phyloP scores from a whole-genome alignment of 1,140 invertebrate genomes.

The Wiebesia pumilae region DNA sequence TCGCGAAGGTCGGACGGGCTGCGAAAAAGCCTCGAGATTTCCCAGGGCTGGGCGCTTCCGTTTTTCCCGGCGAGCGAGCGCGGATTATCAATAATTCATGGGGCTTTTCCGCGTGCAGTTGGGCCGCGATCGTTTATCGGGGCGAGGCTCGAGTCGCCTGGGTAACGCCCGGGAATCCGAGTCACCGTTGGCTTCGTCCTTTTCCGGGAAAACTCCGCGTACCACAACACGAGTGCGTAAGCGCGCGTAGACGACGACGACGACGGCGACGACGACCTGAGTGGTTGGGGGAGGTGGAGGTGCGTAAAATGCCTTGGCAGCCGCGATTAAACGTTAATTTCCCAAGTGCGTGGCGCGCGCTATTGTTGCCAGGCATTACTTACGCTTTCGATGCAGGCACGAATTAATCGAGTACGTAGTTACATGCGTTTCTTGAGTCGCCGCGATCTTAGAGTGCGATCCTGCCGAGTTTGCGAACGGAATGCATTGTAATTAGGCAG shows the following conservation, averaged over 20 bases:
- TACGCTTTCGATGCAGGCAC: not conserved
- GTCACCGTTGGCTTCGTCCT: not conserved
- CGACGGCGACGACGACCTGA: too few relatives aligned
- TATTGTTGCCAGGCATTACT: conserved; percentile 16
- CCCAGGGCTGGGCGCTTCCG: conserved; percentile 20
- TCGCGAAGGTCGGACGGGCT: too few relatives aligned
- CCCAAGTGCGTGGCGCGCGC: not conserved
- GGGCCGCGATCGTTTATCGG: too few relatives aligned
- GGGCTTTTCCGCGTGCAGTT: too few relatives aligned
- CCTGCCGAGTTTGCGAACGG: not conserved
- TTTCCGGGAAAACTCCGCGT: too few relatives aligned
- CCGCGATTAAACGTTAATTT: not conserved
- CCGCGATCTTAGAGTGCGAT: not conserved
- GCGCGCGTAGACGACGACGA: too few relatives aligned
- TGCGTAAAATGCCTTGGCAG: too few relatives aligned
- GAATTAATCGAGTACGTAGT: not conserved
- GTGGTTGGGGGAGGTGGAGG: not conserved
- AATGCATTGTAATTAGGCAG: not conserved
- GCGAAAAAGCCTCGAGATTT: not conserved
- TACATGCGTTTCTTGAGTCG: not conserved
- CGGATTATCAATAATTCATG: conserved; percentile 47
- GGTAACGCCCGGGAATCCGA: too few relatives aligned
- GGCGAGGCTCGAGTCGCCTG: not conserved
- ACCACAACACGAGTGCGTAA: too few relatives aligned
- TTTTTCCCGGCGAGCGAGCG: not conserved